Evolutionary conservation across 2,797 vertebrate genomes (phyloP).

Genomic region (Babyrousa celebensis): DNA sequence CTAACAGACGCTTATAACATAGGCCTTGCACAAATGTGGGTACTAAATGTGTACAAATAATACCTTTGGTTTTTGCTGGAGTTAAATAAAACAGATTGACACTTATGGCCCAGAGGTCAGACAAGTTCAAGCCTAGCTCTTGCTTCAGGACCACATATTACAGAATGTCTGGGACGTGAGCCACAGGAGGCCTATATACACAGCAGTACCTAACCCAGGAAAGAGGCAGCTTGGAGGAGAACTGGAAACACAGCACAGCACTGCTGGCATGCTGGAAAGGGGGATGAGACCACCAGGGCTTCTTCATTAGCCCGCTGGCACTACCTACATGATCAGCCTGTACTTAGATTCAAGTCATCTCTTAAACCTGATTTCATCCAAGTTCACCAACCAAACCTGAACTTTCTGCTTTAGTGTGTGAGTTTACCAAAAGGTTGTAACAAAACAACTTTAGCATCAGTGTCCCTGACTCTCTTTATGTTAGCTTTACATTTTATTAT

Average conservation of each 20-base stretch:
- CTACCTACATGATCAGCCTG: not conserved
- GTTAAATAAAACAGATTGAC: not conserved
- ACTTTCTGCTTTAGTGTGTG: not conserved
- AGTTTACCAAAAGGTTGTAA: not conserved
- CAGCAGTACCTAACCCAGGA: not conserved
- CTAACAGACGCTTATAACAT: not conserved
- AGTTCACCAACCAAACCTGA: not conserved
- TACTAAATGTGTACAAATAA: not conserved
- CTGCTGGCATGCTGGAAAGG: not conserved
- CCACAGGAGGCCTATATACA: not conserved
- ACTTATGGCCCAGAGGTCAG: not conserved
- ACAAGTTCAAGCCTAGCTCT: not conserved
- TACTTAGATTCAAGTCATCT: not conserved
- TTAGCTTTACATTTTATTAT: slow-evolving; percentile 7
- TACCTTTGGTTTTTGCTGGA: slow-evolving; percentile 9
- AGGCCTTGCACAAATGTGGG: not conserved
- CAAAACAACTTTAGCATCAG: not conserved
- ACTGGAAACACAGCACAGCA: not conserved
- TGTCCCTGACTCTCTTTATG: not conserved
- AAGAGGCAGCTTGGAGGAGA: not conserved
- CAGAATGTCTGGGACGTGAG: not conserved
- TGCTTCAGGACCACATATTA: not conserved
- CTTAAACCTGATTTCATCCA: not conserved
- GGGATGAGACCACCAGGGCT: not conserved
- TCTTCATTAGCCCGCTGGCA: not conserved